Conservation (phyloP, 1,140 invertebrate species). For the Spodoptera litura region DNA sequence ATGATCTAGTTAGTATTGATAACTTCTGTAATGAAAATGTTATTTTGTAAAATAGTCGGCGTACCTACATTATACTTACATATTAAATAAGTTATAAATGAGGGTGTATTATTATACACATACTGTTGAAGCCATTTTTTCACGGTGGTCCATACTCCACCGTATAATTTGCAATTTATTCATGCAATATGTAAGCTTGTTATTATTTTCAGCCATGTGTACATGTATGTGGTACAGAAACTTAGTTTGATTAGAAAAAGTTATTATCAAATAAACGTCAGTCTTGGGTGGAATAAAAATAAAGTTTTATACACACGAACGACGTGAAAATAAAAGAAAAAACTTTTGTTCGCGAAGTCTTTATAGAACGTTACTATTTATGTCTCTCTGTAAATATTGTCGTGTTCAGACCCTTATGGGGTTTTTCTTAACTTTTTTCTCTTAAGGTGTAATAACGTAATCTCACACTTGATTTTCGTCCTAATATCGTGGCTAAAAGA, state of each 20-base stretch:
- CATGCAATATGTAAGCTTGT: background rate
- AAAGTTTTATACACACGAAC: background rate
- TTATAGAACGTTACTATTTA: background rate
- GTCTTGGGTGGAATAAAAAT: conserved; percentile 7
- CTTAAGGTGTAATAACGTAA: background rate
- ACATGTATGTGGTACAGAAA: background rate
- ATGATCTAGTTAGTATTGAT: no score
- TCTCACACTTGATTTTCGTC: no score
- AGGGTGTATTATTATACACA: no score
- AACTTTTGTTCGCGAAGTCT: background rate
- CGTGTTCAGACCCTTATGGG: no score
- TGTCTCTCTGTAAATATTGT: no score
- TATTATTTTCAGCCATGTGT: background rate
- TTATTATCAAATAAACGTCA: conserved; percentile 3
- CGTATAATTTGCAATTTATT: background rate
- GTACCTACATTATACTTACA: no score
- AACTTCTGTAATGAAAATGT: no score
- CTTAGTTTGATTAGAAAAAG: conserved; percentile 12
- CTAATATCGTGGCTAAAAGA: no score
- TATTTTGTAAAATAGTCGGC: no score
- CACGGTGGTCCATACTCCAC: background rate
- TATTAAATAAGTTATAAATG: no score
- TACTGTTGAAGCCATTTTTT: no score
- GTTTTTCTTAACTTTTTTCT: background rate
- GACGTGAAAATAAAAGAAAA: background rate